Base-by-base conservation (phyloP, 2,888 invertebrate species). In the Apomyelois bistriatella region DNA sequence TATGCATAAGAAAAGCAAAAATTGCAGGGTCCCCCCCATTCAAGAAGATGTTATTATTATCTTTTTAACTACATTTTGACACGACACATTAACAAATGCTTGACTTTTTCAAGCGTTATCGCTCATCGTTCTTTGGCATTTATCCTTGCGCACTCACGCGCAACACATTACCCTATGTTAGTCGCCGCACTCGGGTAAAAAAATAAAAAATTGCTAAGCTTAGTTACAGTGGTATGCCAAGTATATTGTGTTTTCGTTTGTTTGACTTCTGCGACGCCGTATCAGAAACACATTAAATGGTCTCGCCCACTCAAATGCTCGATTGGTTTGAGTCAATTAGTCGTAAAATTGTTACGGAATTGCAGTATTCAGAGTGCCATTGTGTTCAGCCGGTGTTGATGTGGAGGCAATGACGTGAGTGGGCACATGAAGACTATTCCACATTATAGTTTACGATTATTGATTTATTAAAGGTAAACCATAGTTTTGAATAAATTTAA, bases 301-400 rank as follows among this genome's bases (percentile, higher is more conserved):
- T 77, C 32, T 46, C 79, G 73, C 71, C 73, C 66, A 74, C 73
- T 76, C 77, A 71, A 80, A 88, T 83, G 88, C 79, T 86, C 85
- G 77, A 87, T 84, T 86, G 82, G 80, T 74, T 78, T 78, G 74
- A 75, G 67, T 85, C 86, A 89, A 89, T 88, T 88, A 85, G 81
- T 82, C 87, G 89, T 82, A 86, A 87, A 88, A 89, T 89, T 85
- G 81, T 81, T 71, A 73, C 67, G 72, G 76, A 73, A 72, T 70
- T 74, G 73, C 68, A 70, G 64, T 68, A 58, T 56, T 62, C 51
- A 16, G 13, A 35, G 62, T 55, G 58, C 64, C 40, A 55, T 50
- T 51, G 47, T 52, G 50, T 51, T 47, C 38, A 8, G 35, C 38
- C 53, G 38, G 48, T 36, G 49, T 46, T 52, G 36, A 43, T 52